A percentile compares a stretch with the other conserved stretches of the same genome.
Conservation (phyloP, 2,113 vertebrate genomes). For the Rallus limicola region DNA sequence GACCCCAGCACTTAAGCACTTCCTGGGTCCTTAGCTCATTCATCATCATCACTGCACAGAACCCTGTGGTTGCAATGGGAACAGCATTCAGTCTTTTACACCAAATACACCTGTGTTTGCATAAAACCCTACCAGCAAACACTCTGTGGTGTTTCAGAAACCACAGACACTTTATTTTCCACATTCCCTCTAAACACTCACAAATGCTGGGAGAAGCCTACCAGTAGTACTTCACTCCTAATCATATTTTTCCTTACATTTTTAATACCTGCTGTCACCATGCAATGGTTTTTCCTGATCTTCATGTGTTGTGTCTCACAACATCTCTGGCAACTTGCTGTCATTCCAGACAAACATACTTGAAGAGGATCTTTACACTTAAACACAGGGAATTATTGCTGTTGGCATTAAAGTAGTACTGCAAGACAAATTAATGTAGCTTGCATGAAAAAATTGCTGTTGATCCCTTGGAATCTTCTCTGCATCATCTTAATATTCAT, state of each 20-base stretch:
- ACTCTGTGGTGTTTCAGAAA: background rate
- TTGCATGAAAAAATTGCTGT: constrained; percentile 23
- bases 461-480: constrained; percentile 19
- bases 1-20: background rate
- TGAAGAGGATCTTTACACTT: constrained; percentile 57
- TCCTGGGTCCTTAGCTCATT: background rate
- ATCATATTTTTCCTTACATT: constrained; percentile 23
- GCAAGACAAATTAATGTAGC: constrained; percentile 71
- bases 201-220: background rate
- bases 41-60: background rate
- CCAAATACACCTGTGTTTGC: background rate
- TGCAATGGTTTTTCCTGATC: constrained; percentile 39
- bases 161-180: background rate
- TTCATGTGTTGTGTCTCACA: constrained; percentile 15
- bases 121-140: background rate
- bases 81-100: background rate
- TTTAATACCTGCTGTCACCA: constrained; percentile 54
- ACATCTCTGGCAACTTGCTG: constrained; percentile 62
- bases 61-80: background rate
- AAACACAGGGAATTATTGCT: constrained; percentile 62
- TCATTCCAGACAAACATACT: constrained; percentile 52
- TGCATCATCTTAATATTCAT: constrained; percentile 38
- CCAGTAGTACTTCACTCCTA: background rate
- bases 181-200: background rate
- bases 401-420: constrained; percentile 59